Conservation (phyloP, 2,113 vertebrate genomes). For the Gymnobelideus leadbeateri region DNA sequence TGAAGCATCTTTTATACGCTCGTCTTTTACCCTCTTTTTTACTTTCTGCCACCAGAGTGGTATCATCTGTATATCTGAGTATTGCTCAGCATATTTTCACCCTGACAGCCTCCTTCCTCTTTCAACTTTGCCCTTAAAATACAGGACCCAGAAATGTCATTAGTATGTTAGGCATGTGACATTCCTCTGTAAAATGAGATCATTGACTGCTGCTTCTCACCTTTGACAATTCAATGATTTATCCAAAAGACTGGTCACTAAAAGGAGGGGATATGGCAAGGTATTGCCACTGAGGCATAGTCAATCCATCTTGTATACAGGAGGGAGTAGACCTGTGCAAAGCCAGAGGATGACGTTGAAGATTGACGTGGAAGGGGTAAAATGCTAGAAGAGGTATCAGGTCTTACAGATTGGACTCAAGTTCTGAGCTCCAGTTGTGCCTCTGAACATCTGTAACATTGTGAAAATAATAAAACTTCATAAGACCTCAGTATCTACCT, state of each 20-base stretch:
- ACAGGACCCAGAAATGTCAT: background rate
- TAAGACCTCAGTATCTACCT: background rate
- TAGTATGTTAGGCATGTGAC: background rate
- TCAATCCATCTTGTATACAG: background rate
- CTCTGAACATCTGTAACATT: background rate
- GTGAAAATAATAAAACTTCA: background rate
- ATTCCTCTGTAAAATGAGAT: background rate
- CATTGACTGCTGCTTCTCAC: background rate
- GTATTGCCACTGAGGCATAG: background rate
- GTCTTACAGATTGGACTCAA: background rate
- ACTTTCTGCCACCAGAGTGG: no score
- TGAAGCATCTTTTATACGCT: no score
- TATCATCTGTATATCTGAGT: background rate
- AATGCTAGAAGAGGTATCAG: background rate
- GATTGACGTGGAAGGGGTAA: background rate
- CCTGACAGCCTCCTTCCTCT: background rate
- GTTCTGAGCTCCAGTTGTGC: background rate
- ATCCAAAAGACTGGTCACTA: background rate
- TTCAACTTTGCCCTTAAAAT: background rate
- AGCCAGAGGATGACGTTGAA: background rate
- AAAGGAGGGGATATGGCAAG: background rate
- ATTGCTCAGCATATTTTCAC: background rate
- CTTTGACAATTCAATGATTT: background rate
- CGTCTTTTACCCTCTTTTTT: no score
- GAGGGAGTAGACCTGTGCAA: background rate